phyloP scores from a whole-genome alignment of 1,140 invertebrate genomes.

The Platyscapa corneri region DNA sequence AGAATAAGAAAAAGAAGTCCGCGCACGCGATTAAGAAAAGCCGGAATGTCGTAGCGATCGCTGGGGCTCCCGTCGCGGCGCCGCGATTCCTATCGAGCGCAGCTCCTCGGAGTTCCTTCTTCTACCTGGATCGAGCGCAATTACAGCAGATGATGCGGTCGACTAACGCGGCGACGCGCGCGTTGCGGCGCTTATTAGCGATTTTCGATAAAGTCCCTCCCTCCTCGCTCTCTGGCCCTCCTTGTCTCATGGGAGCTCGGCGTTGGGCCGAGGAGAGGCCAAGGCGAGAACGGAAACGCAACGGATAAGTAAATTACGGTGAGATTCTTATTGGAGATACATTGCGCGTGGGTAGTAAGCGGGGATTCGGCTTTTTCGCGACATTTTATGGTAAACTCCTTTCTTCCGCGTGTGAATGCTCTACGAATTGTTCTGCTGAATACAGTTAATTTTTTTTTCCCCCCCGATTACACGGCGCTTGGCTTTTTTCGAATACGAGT shows the following conservation, averaged over 20 bases:
- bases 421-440: no score
- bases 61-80: background rate
- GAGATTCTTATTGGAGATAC: slow-evolving; percentile 7
- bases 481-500: no score
- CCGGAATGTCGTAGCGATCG: slow-evolving; percentile 12
- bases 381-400: background rate
- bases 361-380: no score
- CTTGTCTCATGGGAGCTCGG: no score
- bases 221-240: no score
- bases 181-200: slow-evolving; percentile 41
- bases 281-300: background rate
- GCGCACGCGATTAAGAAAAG: slow-evolving; percentile 25
- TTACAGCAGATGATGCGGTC: slow-evolving; percentile 29
- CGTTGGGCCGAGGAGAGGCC: background rate
- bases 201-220: slow-evolving; percentile 37
- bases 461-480: no score
- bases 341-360: no score
- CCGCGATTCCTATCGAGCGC: slow-evolving; percentile 29
- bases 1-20: background rate
- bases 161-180: slow-evolving; percentile 3
- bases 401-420: background rate
- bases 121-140: slow-evolving; percentile 2
- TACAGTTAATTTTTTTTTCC: no score
- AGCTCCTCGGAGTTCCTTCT: background rate
- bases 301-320: slow-evolving; percentile 16